These are phyloP conservation scores for Ommatoiulus sabulosus DNA, from an alignment of 2,888 invertebrate genomes.

Conservation along the genomic window DNA sequence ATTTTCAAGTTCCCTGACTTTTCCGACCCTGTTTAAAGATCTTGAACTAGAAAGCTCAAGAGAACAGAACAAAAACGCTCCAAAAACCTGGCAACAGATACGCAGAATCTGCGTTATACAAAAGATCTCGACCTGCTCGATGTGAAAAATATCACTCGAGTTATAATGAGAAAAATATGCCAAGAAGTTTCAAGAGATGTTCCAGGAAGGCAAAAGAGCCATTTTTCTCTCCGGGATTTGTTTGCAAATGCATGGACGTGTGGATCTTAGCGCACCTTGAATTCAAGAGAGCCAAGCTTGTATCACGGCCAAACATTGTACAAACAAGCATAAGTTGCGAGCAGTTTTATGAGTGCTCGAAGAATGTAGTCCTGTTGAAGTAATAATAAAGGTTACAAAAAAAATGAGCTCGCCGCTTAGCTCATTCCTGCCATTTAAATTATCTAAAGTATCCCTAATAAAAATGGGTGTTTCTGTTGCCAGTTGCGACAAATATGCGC, in stretches of 20 bases:
- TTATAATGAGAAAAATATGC: neutral
- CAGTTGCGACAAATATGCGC: neutral
- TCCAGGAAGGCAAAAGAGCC: slow-evolving; percentile 15
- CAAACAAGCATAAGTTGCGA: slow-evolving; percentile 1
- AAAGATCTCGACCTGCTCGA: neutral
- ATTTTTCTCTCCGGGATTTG: neutral
- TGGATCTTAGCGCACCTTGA: slow-evolving; percentile 18
- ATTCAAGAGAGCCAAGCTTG: neutral
- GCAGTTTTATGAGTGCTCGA: slow-evolving; percentile 25
- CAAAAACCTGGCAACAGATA: too few relatives aligned
- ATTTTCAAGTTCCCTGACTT: too few relatives aligned
- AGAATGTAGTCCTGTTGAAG: slow-evolving; percentile 10
- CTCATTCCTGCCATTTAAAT: slow-evolving; percentile 38
- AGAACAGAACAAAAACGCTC: too few relatives aligned
- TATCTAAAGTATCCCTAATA: slow-evolving; percentile 47
- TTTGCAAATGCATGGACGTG: neutral
- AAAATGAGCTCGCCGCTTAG: slow-evolving; percentile 13
- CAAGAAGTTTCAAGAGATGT: neutral
- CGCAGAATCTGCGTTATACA: neutral
- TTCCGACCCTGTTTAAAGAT: too few relatives aligned
- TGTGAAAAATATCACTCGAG: neutral
- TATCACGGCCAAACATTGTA: slow-evolving; percentile 18
- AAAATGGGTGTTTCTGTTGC: slow-evolving; percentile 23
- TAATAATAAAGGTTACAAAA: slow-evolving; percentile 29
- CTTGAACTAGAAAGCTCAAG: too few relatives aligned